Base-by-base conservation (phyloP, 30 jellyfish, hydroid and myxozoan species). In the Rhopilema esculentum region DNA sequence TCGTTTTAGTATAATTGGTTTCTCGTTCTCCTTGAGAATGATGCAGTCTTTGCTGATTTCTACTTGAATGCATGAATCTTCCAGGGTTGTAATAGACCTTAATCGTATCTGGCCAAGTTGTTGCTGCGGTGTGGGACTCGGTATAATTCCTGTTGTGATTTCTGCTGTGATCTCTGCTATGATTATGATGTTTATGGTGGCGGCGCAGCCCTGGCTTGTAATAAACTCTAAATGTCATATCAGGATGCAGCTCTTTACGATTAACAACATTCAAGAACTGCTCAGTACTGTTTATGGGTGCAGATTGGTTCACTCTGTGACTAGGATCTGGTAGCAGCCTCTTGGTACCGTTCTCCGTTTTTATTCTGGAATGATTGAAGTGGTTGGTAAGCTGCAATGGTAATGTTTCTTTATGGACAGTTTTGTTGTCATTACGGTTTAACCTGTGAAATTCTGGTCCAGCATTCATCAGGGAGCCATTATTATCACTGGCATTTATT, bases 341-440 rank as follows among this genome's bases (percentile, higher is more conserved):
- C 28, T 84, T 84, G 22, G 93, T 70, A 9, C 93, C 93, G 24
- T 61, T 71, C 21, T 20, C 87, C 18, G 87, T 84, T 57, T 62
- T 52, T 21, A 66, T 4, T 4, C 33, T 67, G 1, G 93, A 84
- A 25, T 31, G 81, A 27, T 28, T 80, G 67, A 79, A 24, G 67
- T 62, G 79, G 8, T 12, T 28, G 22, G 28, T 30, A 17, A 28
- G 67, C 16, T 29, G 79, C 52, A 1, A 6, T 17, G 1, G 49
- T 19, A 19, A 1, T 24, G 30, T 8, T 4, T 24, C n/a, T 63
- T 4, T 17, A 24, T 2, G 29, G 17, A 4, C 17, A 7, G 8
- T n/a, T 2, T 63, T n/a, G 30, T 20, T 63, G 4, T 19, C 27
- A 63, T 63, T 7, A 17, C 17, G n/a, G n/a, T n/a, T n/a, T n/a